phyloP scores from a whole-genome alignment of 2,888 invertebrate genomes.

The Conistra vaccinii region DNA sequence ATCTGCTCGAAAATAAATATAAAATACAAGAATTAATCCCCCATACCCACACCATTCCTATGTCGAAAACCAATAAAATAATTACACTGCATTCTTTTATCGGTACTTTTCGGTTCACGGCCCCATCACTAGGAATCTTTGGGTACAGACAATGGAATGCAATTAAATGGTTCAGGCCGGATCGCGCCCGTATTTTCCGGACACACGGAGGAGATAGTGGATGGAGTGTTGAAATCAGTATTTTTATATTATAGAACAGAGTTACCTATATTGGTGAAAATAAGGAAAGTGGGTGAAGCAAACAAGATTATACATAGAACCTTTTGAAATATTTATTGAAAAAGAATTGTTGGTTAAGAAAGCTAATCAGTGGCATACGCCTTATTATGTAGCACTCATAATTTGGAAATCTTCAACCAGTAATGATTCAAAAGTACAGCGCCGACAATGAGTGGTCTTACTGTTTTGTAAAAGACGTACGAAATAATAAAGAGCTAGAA shows the following conservation, averaged over 20 bases:
- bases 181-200: slow-evolving; percentile 54
- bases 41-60: background rate
- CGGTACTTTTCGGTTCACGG: background rate
- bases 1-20: no score
- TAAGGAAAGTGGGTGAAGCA: background rate
- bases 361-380: background rate
- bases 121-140: slow-evolving; percentile 65
- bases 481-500: background rate
- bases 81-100: slow-evolving; percentile 12
- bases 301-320: background rate
- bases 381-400: background rate
- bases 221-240: background rate
- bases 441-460: no score
- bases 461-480: background rate
- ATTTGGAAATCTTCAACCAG: background rate
- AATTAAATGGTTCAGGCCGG: slow-evolving; percentile 59
- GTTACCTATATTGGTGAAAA: background rate
- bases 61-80: slow-evolving; percentile 11
- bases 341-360: background rate
- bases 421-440: rapidly evolving
- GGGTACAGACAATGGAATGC: slow-evolving; percentile 67
- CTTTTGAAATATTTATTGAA: background rate
- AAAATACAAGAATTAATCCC: no score
- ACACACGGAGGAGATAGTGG: slow-evolving; percentile 18
- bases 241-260: background rate